phyloP scores from a whole-genome alignment of 1,140 invertebrate genomes.

The Ceratitis capitata region DNA sequence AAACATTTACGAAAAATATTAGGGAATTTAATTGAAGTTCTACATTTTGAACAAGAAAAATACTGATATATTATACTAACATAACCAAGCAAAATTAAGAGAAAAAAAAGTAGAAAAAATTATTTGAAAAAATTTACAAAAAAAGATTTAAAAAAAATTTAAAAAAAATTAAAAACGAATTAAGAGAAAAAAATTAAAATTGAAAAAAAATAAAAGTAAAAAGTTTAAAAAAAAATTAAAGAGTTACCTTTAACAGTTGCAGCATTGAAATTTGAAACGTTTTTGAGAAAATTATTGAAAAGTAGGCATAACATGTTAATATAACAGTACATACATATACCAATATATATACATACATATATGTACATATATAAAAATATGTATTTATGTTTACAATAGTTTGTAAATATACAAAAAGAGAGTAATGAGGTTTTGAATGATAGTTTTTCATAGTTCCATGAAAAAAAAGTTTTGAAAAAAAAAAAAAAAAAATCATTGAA shows the following conservation, averaged over 20 bases:
- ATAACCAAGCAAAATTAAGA: background rate
- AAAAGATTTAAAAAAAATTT: background rate
- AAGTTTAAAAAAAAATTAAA: background rate
- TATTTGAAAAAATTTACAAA: background rate
- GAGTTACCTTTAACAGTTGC: background rate
- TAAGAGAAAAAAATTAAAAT: background rate
- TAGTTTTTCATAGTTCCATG: background rate
- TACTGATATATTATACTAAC: background rate
- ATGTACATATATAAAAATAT: background rate
- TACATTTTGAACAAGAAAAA: background rate
- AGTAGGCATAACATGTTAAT: background rate
- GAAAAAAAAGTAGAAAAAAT: background rate
- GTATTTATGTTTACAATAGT: background rate
- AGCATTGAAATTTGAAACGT: background rate
- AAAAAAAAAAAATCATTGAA: background rate
- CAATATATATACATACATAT: background rate
- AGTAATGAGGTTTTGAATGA: background rate
- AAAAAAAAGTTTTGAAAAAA: background rate
- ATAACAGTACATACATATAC: background rate
- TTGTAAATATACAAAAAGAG: background rate
- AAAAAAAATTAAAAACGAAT: background rate
- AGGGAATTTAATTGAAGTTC: slow-evolving; percentile 27
- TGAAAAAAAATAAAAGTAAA: background rate
- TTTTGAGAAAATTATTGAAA: background rate
- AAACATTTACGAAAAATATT: background rate